Evolutionary conservation across 1,140 invertebrate species (phyloP).

Genomic region (Diorhabda elongata): DNA sequence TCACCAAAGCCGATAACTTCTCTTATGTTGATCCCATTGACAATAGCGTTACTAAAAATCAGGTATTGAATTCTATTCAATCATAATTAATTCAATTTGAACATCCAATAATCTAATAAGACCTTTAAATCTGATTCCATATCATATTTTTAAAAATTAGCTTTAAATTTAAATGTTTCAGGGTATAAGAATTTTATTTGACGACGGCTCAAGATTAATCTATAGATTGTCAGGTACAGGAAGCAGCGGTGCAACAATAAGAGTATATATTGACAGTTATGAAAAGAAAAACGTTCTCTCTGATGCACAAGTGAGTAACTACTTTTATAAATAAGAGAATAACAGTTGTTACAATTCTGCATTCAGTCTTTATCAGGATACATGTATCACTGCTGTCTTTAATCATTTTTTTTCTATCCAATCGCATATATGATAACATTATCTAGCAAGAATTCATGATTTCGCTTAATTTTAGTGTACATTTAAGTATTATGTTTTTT

Average conservation of each 20-base stretch:
- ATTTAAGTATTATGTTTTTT: too few relatives aligned
- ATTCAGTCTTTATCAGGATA: too few relatives aligned
- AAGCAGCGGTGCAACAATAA: conserved; percentile 92
- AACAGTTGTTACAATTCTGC: background rate
- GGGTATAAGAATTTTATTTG: conserved; percentile 91
- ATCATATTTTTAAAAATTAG: too few relatives aligned
- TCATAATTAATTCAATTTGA: too few relatives aligned
- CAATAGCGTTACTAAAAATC: conserved; percentile 82
- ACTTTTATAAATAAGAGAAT: background rate
- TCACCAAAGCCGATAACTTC: conserved; percentile 85
- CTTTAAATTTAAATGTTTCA: conserved; percentile 46
- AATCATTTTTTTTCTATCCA: too few relatives aligned
- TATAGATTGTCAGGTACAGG: conserved; percentile 95
- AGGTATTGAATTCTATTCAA: conserved; percentile 53
- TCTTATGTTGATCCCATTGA: conserved; percentile 93
- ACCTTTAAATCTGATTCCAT: too few relatives aligned
- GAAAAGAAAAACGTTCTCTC: conserved; percentile 67
- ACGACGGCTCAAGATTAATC: conserved; percentile 89
- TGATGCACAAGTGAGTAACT: conserved; percentile 62
- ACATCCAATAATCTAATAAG: too few relatives aligned
- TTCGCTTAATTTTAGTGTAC: too few relatives aligned
- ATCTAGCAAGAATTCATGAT: too few relatives aligned
- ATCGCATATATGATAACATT: too few relatives aligned
- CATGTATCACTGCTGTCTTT: too few relatives aligned
- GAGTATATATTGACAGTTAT: conserved; percentile 90